These are phyloP conservation scores for Notechis scutatus DNA, from an alignment of 2,113 vertebrate genomes.

Conservation along the genomic window DNA sequence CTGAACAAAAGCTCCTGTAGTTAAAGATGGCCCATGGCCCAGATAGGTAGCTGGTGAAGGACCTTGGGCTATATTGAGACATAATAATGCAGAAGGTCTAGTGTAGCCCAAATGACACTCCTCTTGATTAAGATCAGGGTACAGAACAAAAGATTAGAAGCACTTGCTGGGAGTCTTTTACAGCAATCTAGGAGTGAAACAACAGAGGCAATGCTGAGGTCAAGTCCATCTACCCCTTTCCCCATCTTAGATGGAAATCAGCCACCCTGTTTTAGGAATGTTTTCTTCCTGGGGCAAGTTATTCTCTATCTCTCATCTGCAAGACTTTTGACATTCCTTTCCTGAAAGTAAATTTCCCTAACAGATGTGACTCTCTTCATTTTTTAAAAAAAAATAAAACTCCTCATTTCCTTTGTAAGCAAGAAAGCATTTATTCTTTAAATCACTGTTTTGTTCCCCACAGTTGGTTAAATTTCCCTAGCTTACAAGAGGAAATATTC, in stretches of 20 bases:
- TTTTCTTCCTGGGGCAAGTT: neutral
- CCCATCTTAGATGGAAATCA: neutral
- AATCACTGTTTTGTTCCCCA: neutral
- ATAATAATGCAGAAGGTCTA: neutral
- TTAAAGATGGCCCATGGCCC: neutral
- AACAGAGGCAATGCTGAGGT: neutral
- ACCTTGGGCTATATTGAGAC: neutral
- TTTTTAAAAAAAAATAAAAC: slow-evolving; percentile 32
- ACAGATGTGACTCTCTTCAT: neutral
- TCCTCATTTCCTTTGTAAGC: slow-evolving; percentile 41
- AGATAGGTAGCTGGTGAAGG: neutral
- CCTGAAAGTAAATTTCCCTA: neutral
- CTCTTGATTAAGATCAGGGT: neutral
- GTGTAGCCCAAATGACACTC: neutral
- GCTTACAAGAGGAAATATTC: neutral
- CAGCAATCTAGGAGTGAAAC: neutral
- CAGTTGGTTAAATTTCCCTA: neutral
- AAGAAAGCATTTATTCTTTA: slow-evolving; percentile 17
- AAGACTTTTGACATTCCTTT: neutral
- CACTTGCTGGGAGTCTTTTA: neutral
- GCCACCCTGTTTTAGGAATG: neutral
- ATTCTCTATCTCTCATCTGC: neutral
- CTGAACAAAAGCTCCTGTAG: neutral
- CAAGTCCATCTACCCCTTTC: neutral
- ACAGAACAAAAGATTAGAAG: neutral